Evolutionary conservation across 2,113 vertebrate species (phyloP).

Genomic region (Calypte anna): DNA sequence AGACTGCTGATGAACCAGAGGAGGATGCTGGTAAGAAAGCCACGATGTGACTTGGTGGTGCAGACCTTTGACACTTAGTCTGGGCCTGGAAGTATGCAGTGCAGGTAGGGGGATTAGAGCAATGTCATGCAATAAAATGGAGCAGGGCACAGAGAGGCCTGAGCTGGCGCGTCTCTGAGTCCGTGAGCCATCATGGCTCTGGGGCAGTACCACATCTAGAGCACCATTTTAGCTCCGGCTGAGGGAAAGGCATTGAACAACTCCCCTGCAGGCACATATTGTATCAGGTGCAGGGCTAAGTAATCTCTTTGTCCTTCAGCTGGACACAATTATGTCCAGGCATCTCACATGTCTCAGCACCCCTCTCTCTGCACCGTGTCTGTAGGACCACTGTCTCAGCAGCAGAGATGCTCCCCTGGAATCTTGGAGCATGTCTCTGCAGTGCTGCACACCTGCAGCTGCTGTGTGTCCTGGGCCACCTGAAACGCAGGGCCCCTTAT

Average conservation of each 20-base stretch:
- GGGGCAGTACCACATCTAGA: background rate
- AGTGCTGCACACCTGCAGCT: background rate
- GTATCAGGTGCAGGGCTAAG: background rate
- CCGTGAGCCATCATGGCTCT: background rate
- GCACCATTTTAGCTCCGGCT: background rate
- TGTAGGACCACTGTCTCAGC: background rate
- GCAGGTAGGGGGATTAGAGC: background rate
- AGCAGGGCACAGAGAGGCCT: background rate
- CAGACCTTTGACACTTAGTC: background rate
- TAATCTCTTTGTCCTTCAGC: background rate
- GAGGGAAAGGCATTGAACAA: background rate
- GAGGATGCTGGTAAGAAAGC: constrained; percentile 84
- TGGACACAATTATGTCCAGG: background rate
- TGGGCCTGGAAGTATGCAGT: background rate
- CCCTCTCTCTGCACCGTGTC: background rate
- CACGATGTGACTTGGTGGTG: background rate
- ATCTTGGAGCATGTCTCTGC: background rate
- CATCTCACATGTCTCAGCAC: background rate
- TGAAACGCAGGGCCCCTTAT: background rate
- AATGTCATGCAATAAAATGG: background rate
- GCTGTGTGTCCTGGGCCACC: background rate
- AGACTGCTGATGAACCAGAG: constrained; percentile 80
- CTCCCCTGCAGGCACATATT: background rate
- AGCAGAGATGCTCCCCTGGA: background rate
- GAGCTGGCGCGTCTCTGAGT: background rate